phyloP scores from a whole-genome alignment of 2,888 invertebrate genomes.

The Chrysolina haemoptera region DNA sequence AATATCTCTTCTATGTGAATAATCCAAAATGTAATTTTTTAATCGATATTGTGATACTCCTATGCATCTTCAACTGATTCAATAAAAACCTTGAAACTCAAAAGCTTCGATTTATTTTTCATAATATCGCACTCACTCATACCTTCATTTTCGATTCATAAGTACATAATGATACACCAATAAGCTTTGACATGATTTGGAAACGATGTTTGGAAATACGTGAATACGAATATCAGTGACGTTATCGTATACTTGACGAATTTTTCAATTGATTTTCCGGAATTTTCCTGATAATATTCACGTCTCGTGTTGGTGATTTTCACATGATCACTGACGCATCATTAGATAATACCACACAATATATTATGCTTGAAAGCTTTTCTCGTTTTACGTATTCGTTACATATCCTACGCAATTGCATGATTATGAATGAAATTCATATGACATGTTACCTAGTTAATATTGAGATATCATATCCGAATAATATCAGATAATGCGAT shows the following conservation, averaged over 20 bases:
- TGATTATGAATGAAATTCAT: conserved; percentile 10
- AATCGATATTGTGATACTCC: too few species aligned
- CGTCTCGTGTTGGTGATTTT: conserved; percentile 10
- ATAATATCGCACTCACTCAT: too few species aligned
- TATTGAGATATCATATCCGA: not conserved
- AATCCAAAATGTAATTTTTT: too few species aligned
- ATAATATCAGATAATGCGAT: not conserved
- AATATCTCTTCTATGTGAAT: too few species aligned
- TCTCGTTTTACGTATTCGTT: conserved; percentile 23
- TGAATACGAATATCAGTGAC: not conserved
- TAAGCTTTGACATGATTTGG: not conserved
- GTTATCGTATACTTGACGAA: not conserved
- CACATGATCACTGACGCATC: conserved; percentile 13
- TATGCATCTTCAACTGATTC: too few species aligned
- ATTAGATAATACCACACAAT: conserved; percentile 7
- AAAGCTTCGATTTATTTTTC: too few species aligned
- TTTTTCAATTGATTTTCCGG: conserved; percentile 1
- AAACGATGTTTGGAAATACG: not conserved
- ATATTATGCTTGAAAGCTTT: conserved; percentile 24
- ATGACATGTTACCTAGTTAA: not conserved
- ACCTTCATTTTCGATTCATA: too few species aligned
- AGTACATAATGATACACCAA: not conserved
- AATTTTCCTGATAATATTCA: not conserved
- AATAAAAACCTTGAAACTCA: too few species aligned
- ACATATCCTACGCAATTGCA: conserved; percentile 10